A percentile compares a stretch with the other conserved stretches of the same genome.
Conservation (phyloP, 2,888 invertebrate species). For the Orthosia gracilis region DNA sequence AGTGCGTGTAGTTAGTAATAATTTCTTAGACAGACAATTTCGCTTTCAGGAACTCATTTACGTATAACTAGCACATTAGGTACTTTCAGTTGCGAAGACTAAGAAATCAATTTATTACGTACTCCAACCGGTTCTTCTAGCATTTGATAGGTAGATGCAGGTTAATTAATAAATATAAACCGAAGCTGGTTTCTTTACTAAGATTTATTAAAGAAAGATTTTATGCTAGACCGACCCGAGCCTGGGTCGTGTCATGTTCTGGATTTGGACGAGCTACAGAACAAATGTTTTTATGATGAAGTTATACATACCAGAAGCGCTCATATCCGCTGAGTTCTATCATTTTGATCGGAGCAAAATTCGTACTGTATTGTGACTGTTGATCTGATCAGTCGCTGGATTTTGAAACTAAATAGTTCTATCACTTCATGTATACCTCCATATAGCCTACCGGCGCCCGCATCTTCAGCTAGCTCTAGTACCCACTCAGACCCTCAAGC, state of each 20-base stretch:
- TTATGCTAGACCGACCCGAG: neutral
- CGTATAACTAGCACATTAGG: constrained; percentile 21
- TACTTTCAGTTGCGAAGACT: constrained; percentile 31
- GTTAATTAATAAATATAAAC: constrained; percentile 44
- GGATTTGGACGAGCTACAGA: neutral
- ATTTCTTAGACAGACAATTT: neutral
- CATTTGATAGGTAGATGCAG: constrained; percentile 33
- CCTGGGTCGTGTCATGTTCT: neutral
- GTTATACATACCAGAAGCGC: neutral
- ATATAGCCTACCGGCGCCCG: neutral
- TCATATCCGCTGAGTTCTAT: too few species aligned
- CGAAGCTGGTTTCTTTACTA: constrained; percentile 2
- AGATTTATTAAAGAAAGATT: neutral
- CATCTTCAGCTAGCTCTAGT: neutral
- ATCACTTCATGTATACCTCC: neutral
- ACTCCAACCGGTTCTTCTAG: constrained; percentile 32
- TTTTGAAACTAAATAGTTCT: too few species aligned
- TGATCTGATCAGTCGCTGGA: neutral
- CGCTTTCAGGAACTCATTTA: constrained; percentile 32
- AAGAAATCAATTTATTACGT: constrained; percentile 46
- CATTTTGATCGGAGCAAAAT: neutral
- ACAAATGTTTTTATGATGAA: neutral
- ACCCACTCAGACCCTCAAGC: neutral
- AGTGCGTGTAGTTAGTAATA: neutral
- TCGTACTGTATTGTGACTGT: neutral